These are phyloP conservation scores for Lipotes vexillifer DNA, from an alignment of 2,113 vertebrate genomes.

Conservation along the genomic window DNA sequence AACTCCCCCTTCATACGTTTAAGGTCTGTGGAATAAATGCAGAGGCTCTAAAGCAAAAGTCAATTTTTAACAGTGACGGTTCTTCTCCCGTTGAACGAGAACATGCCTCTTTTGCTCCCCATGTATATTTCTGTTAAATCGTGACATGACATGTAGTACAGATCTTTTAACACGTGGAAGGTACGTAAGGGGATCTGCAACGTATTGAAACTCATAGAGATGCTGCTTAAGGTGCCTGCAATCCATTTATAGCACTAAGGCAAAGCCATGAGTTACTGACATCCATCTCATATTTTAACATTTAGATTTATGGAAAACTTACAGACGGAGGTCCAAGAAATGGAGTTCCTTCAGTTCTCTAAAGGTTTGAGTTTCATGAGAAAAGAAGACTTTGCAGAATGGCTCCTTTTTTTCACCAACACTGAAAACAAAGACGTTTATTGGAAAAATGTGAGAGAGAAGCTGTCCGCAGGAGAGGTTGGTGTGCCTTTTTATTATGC, in stretches of 20 bases:
- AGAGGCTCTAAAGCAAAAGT: slow-evolving; percentile 77
- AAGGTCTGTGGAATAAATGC: slow-evolving; percentile 67
- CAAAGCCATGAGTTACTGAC: not conserved
- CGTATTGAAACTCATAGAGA: slow-evolving; percentile 54
- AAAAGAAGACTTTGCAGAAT: slow-evolving; percentile 96
- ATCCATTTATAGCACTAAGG: not conserved
- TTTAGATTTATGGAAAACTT: slow-evolving; percentile 96
- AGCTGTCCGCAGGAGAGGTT: slow-evolving; percentile 92
- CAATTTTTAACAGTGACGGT: slow-evolving; percentile 77
- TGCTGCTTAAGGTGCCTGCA: not conserved
- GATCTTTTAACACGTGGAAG: too few relatives aligned
- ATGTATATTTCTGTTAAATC: slow-evolving; percentile 16
- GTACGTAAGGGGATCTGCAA: slow-evolving; percentile 59
- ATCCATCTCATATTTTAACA: slow-evolving; percentile 47
- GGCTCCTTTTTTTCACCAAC: slow-evolving; percentile 97
- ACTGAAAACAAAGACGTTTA: slow-evolving; percentile 94
- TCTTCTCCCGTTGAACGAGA: slow-evolving; percentile 68
- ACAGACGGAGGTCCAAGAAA: slow-evolving; percentile 95
- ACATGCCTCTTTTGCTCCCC: slow-evolving; percentile 71
- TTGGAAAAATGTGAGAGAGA: slow-evolving; percentile 94
- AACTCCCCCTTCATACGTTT: slow-evolving; percentile 36
- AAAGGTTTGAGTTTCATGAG: slow-evolving; percentile 95
- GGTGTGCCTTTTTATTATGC: slow-evolving; percentile 46
- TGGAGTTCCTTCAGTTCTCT: slow-evolving; percentile 97
- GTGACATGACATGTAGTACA: too few relatives aligned